Conservation (phyloP, 2,113 vertebrate species). For the Malurus cyaneus region DNA sequence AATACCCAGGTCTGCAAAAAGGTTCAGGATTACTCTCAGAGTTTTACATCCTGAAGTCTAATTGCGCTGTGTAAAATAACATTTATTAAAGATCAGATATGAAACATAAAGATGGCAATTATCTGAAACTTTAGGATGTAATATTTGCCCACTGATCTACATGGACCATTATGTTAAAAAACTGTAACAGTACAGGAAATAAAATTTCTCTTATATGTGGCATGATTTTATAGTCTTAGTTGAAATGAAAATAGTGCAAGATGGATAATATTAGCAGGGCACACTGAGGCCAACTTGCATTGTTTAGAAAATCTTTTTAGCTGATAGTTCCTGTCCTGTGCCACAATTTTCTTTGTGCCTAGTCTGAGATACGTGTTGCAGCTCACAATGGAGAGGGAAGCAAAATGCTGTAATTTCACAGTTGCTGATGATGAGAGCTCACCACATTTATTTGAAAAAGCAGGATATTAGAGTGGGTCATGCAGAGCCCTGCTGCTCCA, state of each 20-base stretch:
- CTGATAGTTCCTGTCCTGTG: background rate
- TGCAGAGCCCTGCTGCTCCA: background rate
- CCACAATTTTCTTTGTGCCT: background rate
- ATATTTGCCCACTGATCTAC: conserved; percentile 13
- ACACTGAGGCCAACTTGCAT: background rate
- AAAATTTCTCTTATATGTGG: background rate
- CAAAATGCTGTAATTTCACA: background rate
- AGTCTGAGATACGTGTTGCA: background rate
- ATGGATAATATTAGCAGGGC: background rate
- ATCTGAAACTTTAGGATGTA: conserved; percentile 50
- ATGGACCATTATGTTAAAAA: background rate
- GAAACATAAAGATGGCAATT: conserved; percentile 27
- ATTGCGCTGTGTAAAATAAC: conserved; percentile 44
- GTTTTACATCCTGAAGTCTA: conserved; percentile 35
- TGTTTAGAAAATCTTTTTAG: background rate
- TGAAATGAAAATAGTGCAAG: conserved; percentile 7
- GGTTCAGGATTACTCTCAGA: conserved; percentile 3
- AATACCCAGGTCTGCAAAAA: conserved; percentile 35
- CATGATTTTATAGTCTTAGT: background rate
- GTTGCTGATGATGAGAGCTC: background rate
- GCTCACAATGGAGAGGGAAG: background rate
- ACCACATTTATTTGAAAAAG: background rate
- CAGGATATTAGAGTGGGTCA: background rate
- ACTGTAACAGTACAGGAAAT: background rate
- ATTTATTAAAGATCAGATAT: conserved; percentile 37